A percentile compares a stretch with the other conserved stretches of the same genome.
phyloP scores from a whole-genome alignment of 2,888 invertebrate genomes.

The Trichopoda pennipes region DNA sequence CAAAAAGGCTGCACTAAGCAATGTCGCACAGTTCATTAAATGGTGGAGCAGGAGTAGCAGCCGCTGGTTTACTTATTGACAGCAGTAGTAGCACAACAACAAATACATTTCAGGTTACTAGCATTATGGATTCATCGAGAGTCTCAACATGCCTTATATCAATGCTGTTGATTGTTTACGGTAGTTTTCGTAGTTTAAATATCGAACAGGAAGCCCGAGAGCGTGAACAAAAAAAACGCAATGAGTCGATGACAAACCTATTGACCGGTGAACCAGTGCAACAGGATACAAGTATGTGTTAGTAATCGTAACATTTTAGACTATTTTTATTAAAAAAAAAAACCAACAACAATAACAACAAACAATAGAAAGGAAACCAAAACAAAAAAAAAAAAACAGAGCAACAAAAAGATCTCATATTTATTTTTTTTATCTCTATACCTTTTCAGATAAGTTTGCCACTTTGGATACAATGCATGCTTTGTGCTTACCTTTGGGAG shows the following conservation, averaged over 20 bases:
- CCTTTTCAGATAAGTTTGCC: conserved; percentile 86
- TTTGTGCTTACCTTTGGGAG: conserved; percentile 96
- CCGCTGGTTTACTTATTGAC: conserved; percentile 71
- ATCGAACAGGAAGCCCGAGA: conserved; percentile 97
- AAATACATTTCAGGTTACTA: conserved; percentile 78
- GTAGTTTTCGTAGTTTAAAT: conserved; percentile 97
- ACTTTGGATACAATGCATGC: conserved; percentile 98
- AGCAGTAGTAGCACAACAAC: conserved; percentile 71
- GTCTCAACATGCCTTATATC: conserved; percentile 98
- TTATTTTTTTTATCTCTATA: conserved; percentile 24
- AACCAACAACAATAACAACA: not conserved
- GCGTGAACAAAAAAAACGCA: conserved; percentile 87
- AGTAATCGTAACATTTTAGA: conserved; percentile 52
- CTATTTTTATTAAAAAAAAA: not conserved
- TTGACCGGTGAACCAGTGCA: conserved; percentile 80
- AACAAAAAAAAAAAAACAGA: not conserved
- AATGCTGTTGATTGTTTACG: conserved; percentile 97
- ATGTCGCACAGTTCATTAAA: conserved; percentile 77
- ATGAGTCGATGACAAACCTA: conserved; percentile 82
- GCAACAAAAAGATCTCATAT: too few species aligned
- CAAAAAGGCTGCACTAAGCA: conserved; percentile 69
- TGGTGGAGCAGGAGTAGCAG: conserved; percentile 74
- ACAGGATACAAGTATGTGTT: conserved; percentile 82
- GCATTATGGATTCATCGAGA: conserved; percentile 98
- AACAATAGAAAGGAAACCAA: not conserved